Base-by-base conservation (phyloP, 2,888 invertebrate genomes). In the Campoplex nolae region DNA sequence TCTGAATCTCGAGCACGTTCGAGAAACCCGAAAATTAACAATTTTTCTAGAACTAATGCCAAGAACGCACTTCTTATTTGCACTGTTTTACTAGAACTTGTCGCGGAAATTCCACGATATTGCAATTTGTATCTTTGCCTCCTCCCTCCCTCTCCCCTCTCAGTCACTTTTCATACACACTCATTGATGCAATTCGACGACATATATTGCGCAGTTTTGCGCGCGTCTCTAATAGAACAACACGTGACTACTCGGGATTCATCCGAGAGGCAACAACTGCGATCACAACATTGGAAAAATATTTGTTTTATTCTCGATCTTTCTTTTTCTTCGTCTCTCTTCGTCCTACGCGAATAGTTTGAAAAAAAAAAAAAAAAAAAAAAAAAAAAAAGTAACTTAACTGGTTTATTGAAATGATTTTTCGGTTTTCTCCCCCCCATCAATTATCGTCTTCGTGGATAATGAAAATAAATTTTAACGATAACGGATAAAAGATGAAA, bases 401-500 rank as follows among this genome's bases (percentile, higher is more conserved):
- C 28, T 48, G 48, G 13, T 28, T 62, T 6, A 32, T 16, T 58
- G 13, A 32, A 45, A 45, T 45, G 2, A 45, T 45, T 28, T n/a
- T 2, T 58, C 56, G 28, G 56, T 58, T 58, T 58, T 58, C 23
- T 23, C 0, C 23, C 23, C 23, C 56, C 56, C 23, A 9, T 58
- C 23, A 1, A 58, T 23, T 11, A 23, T n/a, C 23, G 2, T 23
- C 56, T 23, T 11, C 28, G 28, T 28, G 23, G 11, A 28, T 1
- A 9, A 9, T 28, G 0, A 58, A 58, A 23, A 16, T 13, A 0
- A 13, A 38, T 48, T 18, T 11, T 11, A 68, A 13, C 3, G n/a
- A 28, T 45, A 23, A 76, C 2, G 9, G 11, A 89, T 89, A 87
- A 89, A 84, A 42, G 42, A 42, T 42, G 42, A 7, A 23, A 32